Percentiles rank a stretch among this genome's conserved stretches.
Conservation (phyloP, 2,113 vertebrate genomes). For the Vombatus ursinus region DNA sequence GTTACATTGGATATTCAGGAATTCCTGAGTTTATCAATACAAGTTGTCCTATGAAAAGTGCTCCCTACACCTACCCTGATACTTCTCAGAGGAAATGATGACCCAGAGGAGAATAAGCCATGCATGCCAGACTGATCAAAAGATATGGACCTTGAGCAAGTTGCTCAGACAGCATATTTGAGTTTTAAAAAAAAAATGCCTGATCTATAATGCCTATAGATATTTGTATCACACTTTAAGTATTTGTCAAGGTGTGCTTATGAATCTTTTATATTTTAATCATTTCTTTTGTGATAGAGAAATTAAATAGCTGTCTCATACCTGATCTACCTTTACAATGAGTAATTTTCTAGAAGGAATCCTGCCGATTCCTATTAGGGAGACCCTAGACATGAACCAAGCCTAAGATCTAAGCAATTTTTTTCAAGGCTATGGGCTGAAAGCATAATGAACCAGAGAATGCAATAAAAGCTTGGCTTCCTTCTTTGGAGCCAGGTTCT, state of each 20-base stretch:
- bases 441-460: not conserved
- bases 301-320: not conserved
- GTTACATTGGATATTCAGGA: not conserved
- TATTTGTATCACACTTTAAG: not conserved
- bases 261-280: not conserved
- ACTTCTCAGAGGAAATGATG: not conserved
- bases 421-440: not conserved
- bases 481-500: not conserved
- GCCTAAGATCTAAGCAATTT: not conserved
- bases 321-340: slow-evolving; percentile 1
- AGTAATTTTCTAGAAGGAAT: not conserved
- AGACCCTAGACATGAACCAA: not conserved
- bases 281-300: not conserved
- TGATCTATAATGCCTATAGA: not conserved
- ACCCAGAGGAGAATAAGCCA: not conserved
- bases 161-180: not conserved
- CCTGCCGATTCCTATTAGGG: not conserved
- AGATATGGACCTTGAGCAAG: not conserved
- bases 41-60: not conserved
- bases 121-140: not conserved
- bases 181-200: not conserved
- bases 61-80: not conserved
- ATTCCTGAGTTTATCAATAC: not conserved
- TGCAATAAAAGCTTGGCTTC: not conserved
- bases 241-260: not conserved